Percentiles rank a stretch among this genome's conserved stretches.
These are phyloP conservation scores for Silurus aristotelis DNA, from an alignment of 2,797 vertebrate species.

Conservation along the genomic window DNA sequence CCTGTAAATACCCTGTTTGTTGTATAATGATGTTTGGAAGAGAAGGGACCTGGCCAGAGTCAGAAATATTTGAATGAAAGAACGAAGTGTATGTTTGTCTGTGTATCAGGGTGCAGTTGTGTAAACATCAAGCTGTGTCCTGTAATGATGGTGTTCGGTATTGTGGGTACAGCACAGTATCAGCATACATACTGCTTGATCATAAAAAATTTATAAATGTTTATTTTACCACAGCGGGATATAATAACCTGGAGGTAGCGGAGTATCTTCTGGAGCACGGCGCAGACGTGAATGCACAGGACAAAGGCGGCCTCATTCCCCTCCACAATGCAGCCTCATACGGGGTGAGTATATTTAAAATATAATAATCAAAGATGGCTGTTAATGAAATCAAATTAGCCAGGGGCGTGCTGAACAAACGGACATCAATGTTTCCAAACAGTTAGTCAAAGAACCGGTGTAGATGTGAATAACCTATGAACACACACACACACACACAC, in stretches of 20 bases:
- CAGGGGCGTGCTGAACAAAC: slow-evolving; percentile 14
- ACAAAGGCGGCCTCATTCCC: slow-evolving; percentile 95
- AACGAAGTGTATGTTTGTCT: neutral
- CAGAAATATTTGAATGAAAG: neutral
- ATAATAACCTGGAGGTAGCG: slow-evolving; percentile 96
- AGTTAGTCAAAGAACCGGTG: slow-evolving; percentile 36
- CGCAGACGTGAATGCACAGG: slow-evolving; percentile 94
- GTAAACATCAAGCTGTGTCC: slow-evolving; percentile 17
- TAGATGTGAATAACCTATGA: slow-evolving; percentile 33
- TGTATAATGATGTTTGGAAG: neutral
- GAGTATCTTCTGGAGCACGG: slow-evolving; percentile 94
- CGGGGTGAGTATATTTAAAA: slow-evolving; percentile 77
- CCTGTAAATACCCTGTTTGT: neutral
- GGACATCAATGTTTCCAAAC: neutral
- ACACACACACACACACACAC: too few species aligned
- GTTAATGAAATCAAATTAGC: slow-evolving; percentile 9
- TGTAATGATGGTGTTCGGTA: slow-evolving; percentile 46
- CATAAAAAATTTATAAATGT: neutral
- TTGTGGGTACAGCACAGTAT: neutral
- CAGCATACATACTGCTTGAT: neutral
- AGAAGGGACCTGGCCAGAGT: neutral
- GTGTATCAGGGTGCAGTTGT: neutral
- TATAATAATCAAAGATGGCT: slow-evolving; percentile 6
- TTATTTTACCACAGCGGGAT: slow-evolving; percentile 79
- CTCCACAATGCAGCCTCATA: slow-evolving; percentile 95